Percentiles rank a stretch among this genome's conserved stretches.
phyloP scores from a whole-genome alignment of 1,140 invertebrate genomes.

The Zaprionus ornatus region DNA sequence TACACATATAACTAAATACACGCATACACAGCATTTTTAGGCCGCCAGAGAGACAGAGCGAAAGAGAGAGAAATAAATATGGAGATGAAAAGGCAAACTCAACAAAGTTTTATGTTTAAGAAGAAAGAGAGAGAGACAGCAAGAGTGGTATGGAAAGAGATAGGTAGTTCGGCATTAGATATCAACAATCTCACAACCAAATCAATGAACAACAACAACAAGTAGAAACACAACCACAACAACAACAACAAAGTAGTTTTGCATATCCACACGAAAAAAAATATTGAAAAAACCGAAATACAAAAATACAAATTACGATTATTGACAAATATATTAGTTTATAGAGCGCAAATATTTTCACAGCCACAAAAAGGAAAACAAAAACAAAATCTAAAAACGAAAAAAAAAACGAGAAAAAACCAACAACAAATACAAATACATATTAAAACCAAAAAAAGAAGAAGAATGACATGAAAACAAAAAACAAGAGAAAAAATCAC shows the following conservation, averaged over 20 bases:
- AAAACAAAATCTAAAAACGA: slow-evolving; percentile 24
- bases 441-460: slow-evolving; percentile 36
- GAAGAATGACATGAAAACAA: slow-evolving; percentile 9
- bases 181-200: slow-evolving; percentile 57
- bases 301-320: slow-evolving; percentile 43
- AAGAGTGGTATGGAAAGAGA: background rate
- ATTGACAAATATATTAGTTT: slow-evolving; percentile 70
- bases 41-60: background rate
- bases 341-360: slow-evolving; percentile 75
- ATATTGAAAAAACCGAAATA: slow-evolving; percentile 20
- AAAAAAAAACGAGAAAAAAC: slow-evolving; percentile 8
- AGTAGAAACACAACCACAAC: slow-evolving; percentile 55
- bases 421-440: slow-evolving; percentile 48
- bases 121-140: background rate
- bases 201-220: slow-evolving; percentile 61
- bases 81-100: slow-evolving; percentile 13
- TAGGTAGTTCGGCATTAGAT: slow-evolving; percentile 39
- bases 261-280: slow-evolving; percentile 69
- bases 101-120: slow-evolving; percentile 27
- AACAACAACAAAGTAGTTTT: slow-evolving; percentile 78
- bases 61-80: slow-evolving; percentile 11
- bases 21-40: slow-evolving; percentile 35
- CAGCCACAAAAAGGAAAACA: slow-evolving; percentile 52
- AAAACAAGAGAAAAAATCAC: slow-evolving; percentile 19
- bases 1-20: slow-evolving; percentile 56